phyloP scores from a whole-genome alignment of 2,888 invertebrate genomes.

The Apodemia duryi region DNA sequence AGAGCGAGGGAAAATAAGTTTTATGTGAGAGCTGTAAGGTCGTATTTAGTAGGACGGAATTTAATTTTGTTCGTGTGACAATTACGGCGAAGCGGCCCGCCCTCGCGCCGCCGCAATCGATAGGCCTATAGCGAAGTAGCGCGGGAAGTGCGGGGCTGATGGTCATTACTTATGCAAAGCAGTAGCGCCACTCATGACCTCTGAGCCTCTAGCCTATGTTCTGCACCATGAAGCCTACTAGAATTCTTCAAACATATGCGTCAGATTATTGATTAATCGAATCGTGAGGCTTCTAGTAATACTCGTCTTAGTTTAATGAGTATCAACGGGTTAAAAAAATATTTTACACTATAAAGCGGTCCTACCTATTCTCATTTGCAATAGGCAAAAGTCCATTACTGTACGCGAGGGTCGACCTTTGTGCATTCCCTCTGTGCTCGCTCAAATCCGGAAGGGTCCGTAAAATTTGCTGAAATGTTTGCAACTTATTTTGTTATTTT shows the following conservation, averaged over 20 bases:
- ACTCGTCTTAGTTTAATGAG: not conserved
- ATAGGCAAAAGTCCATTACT: not conserved
- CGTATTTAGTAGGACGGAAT: slow-evolving; percentile 60
- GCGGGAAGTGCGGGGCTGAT: slow-evolving; percentile 52
- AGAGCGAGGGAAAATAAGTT: slow-evolving; percentile 44
- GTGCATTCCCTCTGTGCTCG: not conserved
- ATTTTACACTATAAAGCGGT: not conserved
- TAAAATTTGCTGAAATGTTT: not conserved
- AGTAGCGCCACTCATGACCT: slow-evolving; percentile 46
- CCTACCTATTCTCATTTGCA: not conserved
- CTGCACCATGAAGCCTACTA: slow-evolving; percentile 32
- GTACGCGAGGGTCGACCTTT: slow-evolving; percentile 3
- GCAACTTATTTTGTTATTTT: not conserved
- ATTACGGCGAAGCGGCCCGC: slow-evolving; percentile 76
- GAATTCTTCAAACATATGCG: slow-evolving; percentile 28
- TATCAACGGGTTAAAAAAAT: not conserved
- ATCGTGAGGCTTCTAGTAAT: not conserved
- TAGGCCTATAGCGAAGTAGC: slow-evolving; percentile 83
- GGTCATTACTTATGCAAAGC: slow-evolving; percentile 77
- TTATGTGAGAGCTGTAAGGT: slow-evolving; percentile 64
- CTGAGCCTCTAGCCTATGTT: slow-evolving; percentile 18
- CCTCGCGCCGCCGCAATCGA: slow-evolving; percentile 83
- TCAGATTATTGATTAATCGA: slow-evolving; percentile 42
- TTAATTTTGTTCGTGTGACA: slow-evolving; percentile 74
- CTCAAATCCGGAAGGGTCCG: slow-evolving; percentile 1